Conservation (phyloP, 2,888 invertebrate species). For the Xylota sylvarum region DNA sequence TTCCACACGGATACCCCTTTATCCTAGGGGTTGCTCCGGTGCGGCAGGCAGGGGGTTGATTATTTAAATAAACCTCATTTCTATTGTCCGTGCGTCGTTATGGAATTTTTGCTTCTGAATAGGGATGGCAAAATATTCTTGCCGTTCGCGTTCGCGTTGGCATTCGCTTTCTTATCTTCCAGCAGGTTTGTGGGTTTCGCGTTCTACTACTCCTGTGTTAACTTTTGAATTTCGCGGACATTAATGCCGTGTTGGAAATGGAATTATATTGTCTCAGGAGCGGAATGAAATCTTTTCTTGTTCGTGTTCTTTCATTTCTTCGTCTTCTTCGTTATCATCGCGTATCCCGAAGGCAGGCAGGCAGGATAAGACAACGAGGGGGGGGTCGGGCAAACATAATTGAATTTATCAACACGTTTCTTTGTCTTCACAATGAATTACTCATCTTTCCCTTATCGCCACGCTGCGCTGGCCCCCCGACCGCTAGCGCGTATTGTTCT, state of each 20-base stretch:
- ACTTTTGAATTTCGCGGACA: slow-evolving; percentile 73
- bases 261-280: slow-evolving; percentile 76
- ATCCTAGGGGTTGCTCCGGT: slow-evolving; percentile 27
- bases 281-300: slow-evolving; percentile 69
- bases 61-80: slow-evolving; percentile 74
- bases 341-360: slow-evolving; percentile 62
- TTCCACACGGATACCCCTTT: slow-evolving; percentile 76
- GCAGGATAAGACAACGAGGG: no score
- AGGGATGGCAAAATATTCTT: slow-evolving; percentile 44
- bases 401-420: slow-evolving; percentile 77
- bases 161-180: slow-evolving; percentile 57
- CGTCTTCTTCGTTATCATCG: slow-evolving; percentile 53
- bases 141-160: slow-evolving; percentile 34
- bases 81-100: slow-evolving; percentile 73
- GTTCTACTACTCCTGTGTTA: slow-evolving; percentile 63
- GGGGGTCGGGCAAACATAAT: slow-evolving; percentile 62
- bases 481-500: slow-evolving; percentile 31
- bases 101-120: slow-evolving; percentile 55
- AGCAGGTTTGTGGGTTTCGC: slow-evolving; percentile 48
- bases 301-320: slow-evolving; percentile 52
- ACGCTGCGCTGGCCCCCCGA: slow-evolving; percentile 21
- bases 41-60: slow-evolving; percentile 34
- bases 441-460: slow-evolving; percentile 73
- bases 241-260: slow-evolving; percentile 74
- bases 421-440: slow-evolving; percentile 77